A percentile compares a stretch with the other conserved stretches of the same genome.
Evolutionary conservation across 2,797 vertebrate genomes (phyloP).

Genomic region (Lepus townsendii): DNA sequence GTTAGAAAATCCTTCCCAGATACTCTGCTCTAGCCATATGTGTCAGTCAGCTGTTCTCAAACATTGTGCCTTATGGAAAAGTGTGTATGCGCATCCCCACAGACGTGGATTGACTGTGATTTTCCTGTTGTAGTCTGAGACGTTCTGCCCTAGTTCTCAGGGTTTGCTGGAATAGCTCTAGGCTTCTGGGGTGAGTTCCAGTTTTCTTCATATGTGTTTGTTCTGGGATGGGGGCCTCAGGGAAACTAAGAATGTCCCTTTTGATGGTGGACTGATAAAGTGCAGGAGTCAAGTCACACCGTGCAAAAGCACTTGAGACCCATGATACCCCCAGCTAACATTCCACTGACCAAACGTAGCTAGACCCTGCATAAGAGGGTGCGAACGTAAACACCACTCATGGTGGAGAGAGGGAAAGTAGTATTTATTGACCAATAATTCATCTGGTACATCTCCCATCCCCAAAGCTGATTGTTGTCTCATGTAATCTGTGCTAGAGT

Average conservation of each 20-base stretch:
- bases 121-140: background rate
- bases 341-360: background rate
- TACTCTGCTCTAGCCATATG: background rate
- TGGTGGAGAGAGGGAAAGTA: background rate
- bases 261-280: background rate
- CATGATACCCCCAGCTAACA: background rate
- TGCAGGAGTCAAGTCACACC: background rate
- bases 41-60: background rate
- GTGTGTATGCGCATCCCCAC: background rate
- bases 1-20: conserved; percentile 14
- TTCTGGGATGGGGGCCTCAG: background rate
- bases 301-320: background rate
- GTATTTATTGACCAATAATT: background rate
- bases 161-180: background rate
- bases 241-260: background rate
- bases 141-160: background rate
- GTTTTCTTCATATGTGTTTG: background rate
- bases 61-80: background rate
- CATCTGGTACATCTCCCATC: background rate
- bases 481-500: background rate
- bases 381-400: background rate
- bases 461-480: background rate
- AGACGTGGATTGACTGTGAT: background rate
- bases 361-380: background rate
- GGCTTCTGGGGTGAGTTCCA: background rate